Evolutionary conservation across 2,888 invertebrate species (phyloP), one percentile per base, ranked within the genome.

Genomic region (Ligdia adustata): DNA sequence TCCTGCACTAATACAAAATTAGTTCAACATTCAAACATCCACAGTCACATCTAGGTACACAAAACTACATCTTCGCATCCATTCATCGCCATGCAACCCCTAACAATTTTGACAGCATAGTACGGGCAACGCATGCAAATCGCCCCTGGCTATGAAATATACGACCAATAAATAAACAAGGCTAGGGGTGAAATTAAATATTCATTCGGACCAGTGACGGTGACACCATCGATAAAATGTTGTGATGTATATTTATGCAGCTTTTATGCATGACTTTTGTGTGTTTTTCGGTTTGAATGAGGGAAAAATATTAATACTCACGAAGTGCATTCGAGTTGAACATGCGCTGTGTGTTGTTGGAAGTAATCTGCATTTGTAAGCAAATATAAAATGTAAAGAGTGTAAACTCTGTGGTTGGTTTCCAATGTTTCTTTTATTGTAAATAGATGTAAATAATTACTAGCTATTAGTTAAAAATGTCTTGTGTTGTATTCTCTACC

Each of bases 151-250:
- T 71, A 82, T 88, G 87, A 89, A 88, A 88, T 89, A 89, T 89
- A 89, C 79, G 82, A 73, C 85, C 86, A 85, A 90, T 90, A 89
- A 90, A 89, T 89, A 90, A 87, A 89, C 84, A 88, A 88, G 81
- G 81, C 74, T 81, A 84, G 87, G 89, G 89, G 87, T 87, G 84
- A 83, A 82, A 84, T 87, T 86, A 89, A 87, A 88, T 89, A 89
- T 90, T 87, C 86, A 89, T 85, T 75, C 60, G 55, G 57, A 52
- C 43, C 70, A 79, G 84, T 78, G 48, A 42, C 48, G 81, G 69
- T 71, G 81, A 55, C 53, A 34, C 41, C 41, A 49, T 58, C 57
- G 57, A 55, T 58, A 53, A 51, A 55, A 48, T 54, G 26, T 22
- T 18, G 18, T 51, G 45, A 55, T 46, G 49, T 42, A 49, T 43